Conservation (phyloP, 2,888 invertebrate genomes). For the Cheilosia variabilis region DNA sequence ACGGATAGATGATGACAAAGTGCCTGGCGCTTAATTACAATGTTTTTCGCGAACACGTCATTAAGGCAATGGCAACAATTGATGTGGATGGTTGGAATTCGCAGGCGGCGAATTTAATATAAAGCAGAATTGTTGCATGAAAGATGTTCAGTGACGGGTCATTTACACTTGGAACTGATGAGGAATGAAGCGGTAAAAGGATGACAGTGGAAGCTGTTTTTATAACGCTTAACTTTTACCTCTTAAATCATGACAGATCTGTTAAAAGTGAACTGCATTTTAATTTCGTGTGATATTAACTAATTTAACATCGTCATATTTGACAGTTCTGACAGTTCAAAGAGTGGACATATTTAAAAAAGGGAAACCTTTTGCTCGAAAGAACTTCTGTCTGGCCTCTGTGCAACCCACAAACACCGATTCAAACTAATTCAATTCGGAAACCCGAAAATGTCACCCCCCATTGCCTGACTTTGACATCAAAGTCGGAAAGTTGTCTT, state of each 20-base stretch:
- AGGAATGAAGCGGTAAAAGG: background rate
- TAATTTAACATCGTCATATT: no score
- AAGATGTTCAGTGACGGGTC: conserved; percentile 8
- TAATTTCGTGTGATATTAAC: no score
- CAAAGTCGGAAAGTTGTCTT: conserved; percentile 33
- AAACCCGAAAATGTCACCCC: background rate
- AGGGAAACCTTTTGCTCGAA: background rate
- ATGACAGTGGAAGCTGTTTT: background rate
- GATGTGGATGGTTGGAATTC: conserved; percentile 44
- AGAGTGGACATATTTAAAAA: background rate
- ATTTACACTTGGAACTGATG: background rate
- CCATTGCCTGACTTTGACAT: background rate
- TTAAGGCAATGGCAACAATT: conserved; percentile 44
- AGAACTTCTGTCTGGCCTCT: no score
- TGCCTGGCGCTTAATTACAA: conserved; percentile 70
- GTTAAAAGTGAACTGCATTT: no score
- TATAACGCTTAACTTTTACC: background rate
- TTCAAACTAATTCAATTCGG: background rate
- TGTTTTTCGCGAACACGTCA: conserved; percentile 58
- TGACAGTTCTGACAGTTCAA: no score
- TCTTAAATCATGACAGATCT: no score
- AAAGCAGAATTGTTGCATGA: background rate
- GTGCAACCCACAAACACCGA: background rate
- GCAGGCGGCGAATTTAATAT: conserved; percentile 27
- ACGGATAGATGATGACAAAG: conserved; percentile 56